These are phyloP conservation scores for Littorina saxatilis DNA, from an alignment of 1,140 invertebrate genomes.

Conservation along the genomic window DNA sequence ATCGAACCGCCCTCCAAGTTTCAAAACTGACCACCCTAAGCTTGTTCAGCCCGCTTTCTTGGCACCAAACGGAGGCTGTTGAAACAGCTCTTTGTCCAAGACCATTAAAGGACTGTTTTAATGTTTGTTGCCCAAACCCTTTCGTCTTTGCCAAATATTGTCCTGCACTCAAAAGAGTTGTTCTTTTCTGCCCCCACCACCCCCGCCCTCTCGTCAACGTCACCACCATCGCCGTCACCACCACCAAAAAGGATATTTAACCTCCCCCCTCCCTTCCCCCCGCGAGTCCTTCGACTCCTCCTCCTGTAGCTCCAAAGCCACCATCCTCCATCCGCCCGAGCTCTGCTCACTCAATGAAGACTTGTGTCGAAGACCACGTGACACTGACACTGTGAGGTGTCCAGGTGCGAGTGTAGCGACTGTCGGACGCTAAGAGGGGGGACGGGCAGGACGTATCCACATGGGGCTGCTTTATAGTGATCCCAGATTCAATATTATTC, in stretches of 20 bases:
- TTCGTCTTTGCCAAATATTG: too few relatives aligned
- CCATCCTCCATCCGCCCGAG: neutral
- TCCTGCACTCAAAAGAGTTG: neutral
- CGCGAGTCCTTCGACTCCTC: neutral
- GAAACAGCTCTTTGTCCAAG: too few relatives aligned
- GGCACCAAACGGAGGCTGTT: neutral
- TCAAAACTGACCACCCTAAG: neutral
- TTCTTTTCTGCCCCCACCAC: neutral
- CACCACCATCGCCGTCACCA: too few relatives aligned
- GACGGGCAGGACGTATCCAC: neutral
- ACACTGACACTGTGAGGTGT: neutral
- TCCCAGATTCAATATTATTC: slow-evolving; percentile 13
- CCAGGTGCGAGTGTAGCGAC: neutral
- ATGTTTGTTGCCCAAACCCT: too few relatives aligned
- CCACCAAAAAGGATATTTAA: too few relatives aligned
- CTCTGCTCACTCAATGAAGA: slow-evolving; percentile 10
- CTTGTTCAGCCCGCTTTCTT: neutral
- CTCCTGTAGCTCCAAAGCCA: too few relatives aligned
- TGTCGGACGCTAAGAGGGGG: neutral
- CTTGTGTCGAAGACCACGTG: neutral
- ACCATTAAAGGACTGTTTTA: too few relatives aligned
- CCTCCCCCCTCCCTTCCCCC: neutral
- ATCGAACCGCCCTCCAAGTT: neutral
- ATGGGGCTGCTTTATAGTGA: neutral
- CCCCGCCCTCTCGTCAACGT: neutral